Evolutionary conservation across 1,140 invertebrate species (phyloP), one percentile per base, ranked within the genome.

Genomic region (Gonioctena quinquepunctata): DNA sequence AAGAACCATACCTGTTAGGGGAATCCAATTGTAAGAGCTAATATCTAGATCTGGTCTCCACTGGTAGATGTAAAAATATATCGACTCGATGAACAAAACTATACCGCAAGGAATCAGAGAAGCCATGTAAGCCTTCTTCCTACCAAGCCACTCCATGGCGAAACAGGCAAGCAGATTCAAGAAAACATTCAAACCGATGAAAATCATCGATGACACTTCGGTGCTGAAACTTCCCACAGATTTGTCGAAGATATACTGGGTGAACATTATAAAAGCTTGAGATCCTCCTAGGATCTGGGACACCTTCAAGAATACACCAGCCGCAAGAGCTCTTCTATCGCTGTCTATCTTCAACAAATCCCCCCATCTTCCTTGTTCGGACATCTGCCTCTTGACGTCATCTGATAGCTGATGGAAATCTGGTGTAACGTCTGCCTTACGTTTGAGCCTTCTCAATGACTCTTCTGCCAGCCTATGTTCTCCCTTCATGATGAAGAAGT

Each of bases 231-330:
- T 91, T 88, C 68, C 90, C 88, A 19, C 79, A 78, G 83, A 82
- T 57, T 83, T 80, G 2, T 81, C 81, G 11, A 88, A 85, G 7
- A 88, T 86, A 19, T 85, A 85, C 23, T 89, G 88, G 0, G 89
- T 86, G 70, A 90, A 91, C 22, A 88, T 89, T 49, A 89, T 86
- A 50, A 91, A 85, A 0, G 87, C 88, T 52, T 86, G 86, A 7
- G 89, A 84, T 7, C 90, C 90, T 52, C 85, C 86, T 26, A 90
- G 84, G 75, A 91, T 90, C 72, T 91, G 90, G 84, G 83, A 48
- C 25, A 87, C 68, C 2, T 84, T 84, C 16, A 89, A 76, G 11
- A 84, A 83, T 13, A 86, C 77, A 1, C 63, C 63, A 6, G 69
- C 69, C 2, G 84, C 8, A 3, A 88, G 77, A 2, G 85, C 86